These are phyloP conservation scores for Sarotherodon lohbergeri DNA, from an alignment of 2,113 vertebrate genomes.

Conservation along the genomic window DNA sequence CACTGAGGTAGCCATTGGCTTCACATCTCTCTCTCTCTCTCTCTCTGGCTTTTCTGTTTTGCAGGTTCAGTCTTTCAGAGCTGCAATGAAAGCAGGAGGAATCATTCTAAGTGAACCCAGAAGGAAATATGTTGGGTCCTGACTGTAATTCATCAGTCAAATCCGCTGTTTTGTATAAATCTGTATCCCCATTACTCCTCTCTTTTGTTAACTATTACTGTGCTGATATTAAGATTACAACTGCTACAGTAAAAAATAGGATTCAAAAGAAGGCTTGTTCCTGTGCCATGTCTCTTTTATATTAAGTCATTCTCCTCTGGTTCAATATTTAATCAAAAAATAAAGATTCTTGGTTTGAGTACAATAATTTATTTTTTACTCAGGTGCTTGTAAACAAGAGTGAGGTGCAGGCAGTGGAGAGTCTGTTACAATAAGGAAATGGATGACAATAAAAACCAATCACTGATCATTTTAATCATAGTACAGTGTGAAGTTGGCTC, in stretches of 20 bases:
- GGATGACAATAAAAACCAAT: neutral
- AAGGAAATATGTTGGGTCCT: conserved; percentile 72
- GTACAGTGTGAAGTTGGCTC: conserved; percentile 37
- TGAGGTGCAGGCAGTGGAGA: conserved; percentile 22
- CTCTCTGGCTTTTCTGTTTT: neutral
- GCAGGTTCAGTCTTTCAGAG: conserved; percentile 81
- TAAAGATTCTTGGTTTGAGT: neutral
- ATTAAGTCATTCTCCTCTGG: neutral
- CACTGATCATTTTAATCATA: neutral
- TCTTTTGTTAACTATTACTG: neutral
- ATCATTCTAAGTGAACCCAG: conserved; percentile 80
- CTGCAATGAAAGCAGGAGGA: conserved; percentile 83
- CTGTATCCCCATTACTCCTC: neutral
- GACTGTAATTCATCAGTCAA: neutral
- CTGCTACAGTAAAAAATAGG: neutral
- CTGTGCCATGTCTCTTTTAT: neutral
- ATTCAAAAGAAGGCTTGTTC: neutral
- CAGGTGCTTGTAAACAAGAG: conserved; percentile 48
- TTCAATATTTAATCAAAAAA: neutral
- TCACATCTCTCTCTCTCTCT: neutral
- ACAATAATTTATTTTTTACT: conserved; percentile 45
- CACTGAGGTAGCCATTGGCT: neutral
- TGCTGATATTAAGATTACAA: neutral
- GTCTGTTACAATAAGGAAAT: neutral
- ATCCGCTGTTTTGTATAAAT: neutral